phyloP scores from a whole-genome alignment of 2,888 invertebrate genomes.

The Erebia palarica region DNA sequence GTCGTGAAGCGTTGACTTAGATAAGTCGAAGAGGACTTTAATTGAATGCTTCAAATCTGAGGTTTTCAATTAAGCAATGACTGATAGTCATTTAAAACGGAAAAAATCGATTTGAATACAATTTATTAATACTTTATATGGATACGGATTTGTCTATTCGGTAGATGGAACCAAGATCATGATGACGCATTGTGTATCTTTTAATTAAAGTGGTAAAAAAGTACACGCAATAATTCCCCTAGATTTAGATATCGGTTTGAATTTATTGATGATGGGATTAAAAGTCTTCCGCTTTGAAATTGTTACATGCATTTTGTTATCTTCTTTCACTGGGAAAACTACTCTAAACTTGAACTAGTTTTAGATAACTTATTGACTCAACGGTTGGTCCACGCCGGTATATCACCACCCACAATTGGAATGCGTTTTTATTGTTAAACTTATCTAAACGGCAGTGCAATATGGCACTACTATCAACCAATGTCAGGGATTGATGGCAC shows the following conservation, averaged over 20 bases:
- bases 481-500: slow-evolving; percentile 73
- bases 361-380: slow-evolving; percentile 2
- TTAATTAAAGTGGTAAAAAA: not conserved
- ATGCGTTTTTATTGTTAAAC: slow-evolving; percentile 73
- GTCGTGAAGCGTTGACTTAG: slow-evolving; percentile 25
- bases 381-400: slow-evolving; percentile 6
- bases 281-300: not conserved
- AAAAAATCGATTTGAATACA: not conserved
- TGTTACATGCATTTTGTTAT: not conserved
- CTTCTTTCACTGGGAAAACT: not conserved
- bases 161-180: not conserved
- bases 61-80: slow-evolving; percentile 13
- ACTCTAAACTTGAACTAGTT: slow-evolving; percentile 9
- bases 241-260: not conserved
- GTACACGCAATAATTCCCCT: not conserved
- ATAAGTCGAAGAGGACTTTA: slow-evolving; percentile 15
- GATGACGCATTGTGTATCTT: not conserved
- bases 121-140: not conserved
- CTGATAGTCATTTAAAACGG: not conserved
- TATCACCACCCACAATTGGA: slow-evolving; percentile 45
- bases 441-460: slow-evolving; percentile 77
- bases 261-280: not conserved
- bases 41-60: slow-evolving; percentile 17
- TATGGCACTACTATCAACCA: slow-evolving; percentile 67
- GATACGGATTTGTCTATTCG: not conserved